Percentiles rank a stretch among this genome's conserved stretches.
Evolutionary conservation across 2,888 invertebrate genomes (phyloP).

Genomic region (Lithophane leautieri): DNA sequence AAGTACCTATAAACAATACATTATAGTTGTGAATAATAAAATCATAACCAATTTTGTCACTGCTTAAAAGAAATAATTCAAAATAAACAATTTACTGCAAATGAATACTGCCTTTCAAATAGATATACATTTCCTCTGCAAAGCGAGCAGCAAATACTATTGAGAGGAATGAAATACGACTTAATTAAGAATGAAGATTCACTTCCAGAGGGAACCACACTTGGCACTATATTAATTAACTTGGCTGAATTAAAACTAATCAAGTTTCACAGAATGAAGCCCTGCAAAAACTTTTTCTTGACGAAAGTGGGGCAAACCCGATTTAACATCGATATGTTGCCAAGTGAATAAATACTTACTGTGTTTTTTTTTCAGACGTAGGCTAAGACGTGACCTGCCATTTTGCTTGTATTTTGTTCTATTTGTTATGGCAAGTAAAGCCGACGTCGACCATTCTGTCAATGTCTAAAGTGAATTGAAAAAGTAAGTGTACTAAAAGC

Average conservation of each 20-base stretch:
- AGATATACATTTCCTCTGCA: neutral
- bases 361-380: neutral
- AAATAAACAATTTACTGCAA: neutral
- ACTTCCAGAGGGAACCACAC: constrained; percentile 16
- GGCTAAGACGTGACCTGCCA: neutral
- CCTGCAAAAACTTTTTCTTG: constrained; percentile 63
- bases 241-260: constrained; percentile 56
- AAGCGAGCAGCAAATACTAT: constrained; percentile 13
- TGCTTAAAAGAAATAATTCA: neutral
- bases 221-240: constrained; percentile 51
- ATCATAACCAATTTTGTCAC: neutral
- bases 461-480: neutral
- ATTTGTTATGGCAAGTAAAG: neutral
- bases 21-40: no score
- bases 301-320: constrained; percentile 73
- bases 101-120: neutral
- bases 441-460: neutral
- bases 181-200: constrained; percentile 35
- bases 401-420: neutral
- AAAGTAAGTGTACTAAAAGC: no score
- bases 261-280: constrained; percentile 68
- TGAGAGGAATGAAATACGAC: constrained; percentile 29
- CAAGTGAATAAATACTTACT: constrained; percentile 44
- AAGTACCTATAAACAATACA: no score
- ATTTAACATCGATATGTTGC: constrained; percentile 72